Percentiles rank a stretch among this genome's conserved stretches.
These are phyloP conservation scores for Nycteola revayana DNA, from an alignment of 2,888 invertebrate genomes.

Conservation along the genomic window DNA sequence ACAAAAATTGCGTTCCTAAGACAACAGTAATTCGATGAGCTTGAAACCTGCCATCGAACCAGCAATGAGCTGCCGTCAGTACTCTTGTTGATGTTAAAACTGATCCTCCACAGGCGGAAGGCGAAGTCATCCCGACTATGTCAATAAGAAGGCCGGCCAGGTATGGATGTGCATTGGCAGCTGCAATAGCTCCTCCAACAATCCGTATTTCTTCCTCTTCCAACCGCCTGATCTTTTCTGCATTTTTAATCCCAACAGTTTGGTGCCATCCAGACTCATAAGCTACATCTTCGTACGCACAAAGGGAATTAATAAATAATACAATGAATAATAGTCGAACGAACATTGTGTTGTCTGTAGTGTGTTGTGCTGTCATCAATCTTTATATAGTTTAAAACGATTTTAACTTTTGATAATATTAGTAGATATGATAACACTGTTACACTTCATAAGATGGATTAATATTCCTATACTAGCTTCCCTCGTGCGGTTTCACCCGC, in stretches of 20 bases:
- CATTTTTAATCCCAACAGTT: constrained; percentile 52
- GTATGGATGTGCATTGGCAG: constrained; percentile 54
- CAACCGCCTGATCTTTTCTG: constrained; percentile 41
- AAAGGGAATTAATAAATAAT: constrained; percentile 27
- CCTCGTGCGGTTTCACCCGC: too few species aligned
- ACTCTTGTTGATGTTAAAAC: constrained; percentile 48
- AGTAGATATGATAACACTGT: too few species aligned
- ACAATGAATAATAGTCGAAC: constrained; percentile 28
- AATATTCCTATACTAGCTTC: too few species aligned
- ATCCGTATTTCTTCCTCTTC: constrained; percentile 46
- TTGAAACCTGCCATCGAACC: constrained; percentile 55
- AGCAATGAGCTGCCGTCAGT: constrained; percentile 67
- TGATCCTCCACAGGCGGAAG: constrained; percentile 63
- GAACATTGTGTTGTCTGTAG: constrained; percentile 3
- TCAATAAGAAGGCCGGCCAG: constrained; percentile 60
- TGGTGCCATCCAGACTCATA: constrained; percentile 51
- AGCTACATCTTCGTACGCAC: constrained; percentile 17
- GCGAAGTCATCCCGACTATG: constrained; percentile 40
- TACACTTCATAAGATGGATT: too few species aligned
- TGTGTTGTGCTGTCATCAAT: neutral
- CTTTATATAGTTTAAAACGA: constrained; percentile 16
- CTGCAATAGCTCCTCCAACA: constrained; percentile 58
- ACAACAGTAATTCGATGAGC: constrained; percentile 59
- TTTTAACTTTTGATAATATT: constrained; percentile 10
- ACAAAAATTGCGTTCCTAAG: constrained; percentile 55